These are phyloP conservation scores for Numenius phaeopus DNA, from an alignment of 2,797 vertebrate genomes.

Conservation along the genomic window DNA sequence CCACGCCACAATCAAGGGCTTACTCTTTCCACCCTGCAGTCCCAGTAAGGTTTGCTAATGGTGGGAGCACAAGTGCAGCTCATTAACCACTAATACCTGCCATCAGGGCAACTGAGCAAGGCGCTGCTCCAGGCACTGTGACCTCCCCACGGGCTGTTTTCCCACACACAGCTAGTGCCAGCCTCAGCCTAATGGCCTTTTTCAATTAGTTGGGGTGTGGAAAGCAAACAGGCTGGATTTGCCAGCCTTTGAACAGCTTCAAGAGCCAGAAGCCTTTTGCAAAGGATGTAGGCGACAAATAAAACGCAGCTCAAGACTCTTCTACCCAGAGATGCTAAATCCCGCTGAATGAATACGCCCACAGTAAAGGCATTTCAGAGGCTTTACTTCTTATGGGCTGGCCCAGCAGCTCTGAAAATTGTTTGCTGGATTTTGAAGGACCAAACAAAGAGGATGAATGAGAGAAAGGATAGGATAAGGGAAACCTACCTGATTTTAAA, in stretches of 20 bases:
- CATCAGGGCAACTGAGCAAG: background rate
- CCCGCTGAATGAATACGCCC: background rate
- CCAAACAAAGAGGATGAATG: background rate
- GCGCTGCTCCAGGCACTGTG: background rate
- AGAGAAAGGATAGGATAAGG: background rate
- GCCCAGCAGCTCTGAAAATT: background rate
- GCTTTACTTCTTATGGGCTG: background rate
- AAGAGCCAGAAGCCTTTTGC: background rate
- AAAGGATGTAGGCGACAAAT: background rate
- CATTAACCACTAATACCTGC: background rate
- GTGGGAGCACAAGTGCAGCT: background rate
- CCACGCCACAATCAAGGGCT: background rate
- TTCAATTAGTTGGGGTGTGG: background rate
- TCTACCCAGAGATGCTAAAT: background rate
- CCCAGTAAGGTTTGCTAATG: background rate
- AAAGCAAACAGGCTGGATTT: background rate
- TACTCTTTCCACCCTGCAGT: background rate
- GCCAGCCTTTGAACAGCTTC: conserved; percentile 11
- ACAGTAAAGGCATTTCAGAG: background rate
- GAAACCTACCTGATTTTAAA: background rate
- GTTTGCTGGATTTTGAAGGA: background rate
- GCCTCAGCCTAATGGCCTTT: conserved; percentile 40
- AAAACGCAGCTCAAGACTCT: background rate
- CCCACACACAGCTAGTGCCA: background rate
- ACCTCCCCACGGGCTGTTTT: conserved; percentile 39